phyloP scores from a whole-genome alignment of 2,888 invertebrate genomes.

The Mamestra brassicae region DNA sequence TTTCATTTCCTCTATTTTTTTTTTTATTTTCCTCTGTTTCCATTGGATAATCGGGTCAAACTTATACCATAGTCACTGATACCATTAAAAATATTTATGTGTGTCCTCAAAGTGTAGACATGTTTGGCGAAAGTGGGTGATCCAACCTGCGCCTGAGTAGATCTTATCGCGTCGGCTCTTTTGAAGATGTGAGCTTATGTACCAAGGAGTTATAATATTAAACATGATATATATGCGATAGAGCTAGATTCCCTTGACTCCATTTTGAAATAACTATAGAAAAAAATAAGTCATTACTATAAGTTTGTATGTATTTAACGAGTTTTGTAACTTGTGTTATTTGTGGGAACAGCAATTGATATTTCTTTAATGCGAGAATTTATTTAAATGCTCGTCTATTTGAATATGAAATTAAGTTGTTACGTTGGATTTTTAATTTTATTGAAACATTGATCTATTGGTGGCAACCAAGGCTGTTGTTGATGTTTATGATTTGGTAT shows the following conservation, averaged over 20 bases:
- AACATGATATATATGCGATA: slow-evolving; percentile 57
- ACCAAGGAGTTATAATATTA: slow-evolving; percentile 41
- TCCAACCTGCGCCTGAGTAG: slow-evolving; percentile 43
- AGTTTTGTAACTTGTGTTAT: slow-evolving; percentile 39
- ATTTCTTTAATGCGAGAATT: slow-evolving; percentile 39
- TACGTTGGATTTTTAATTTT: slow-evolving; percentile 5
- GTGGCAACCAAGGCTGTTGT: not conserved
- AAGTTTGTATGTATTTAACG: slow-evolving; percentile 28
- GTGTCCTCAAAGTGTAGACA: slow-evolving; percentile 17
- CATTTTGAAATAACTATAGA: slow-evolving; percentile 38
- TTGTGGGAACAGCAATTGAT: slow-evolving; percentile 20
- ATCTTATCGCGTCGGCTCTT: slow-evolving; percentile 67
- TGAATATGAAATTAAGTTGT: slow-evolving; percentile 41
- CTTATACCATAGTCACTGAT: not conserved
- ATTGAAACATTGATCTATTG: slow-evolving; percentile 12
- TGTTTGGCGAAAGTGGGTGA: slow-evolving; percentile 47
- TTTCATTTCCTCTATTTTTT: not conserved
- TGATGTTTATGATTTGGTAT: not conserved
- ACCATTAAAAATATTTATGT: slow-evolving; percentile 3
- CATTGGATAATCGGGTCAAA: not conserved
- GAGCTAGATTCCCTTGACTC: slow-evolving; percentile 60
- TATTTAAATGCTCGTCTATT: slow-evolving; percentile 28
- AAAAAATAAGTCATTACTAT: slow-evolving; percentile 28
- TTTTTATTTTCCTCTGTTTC: not conserved
- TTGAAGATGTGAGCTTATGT: slow-evolving; percentile 54